A percentile compares a stretch with the other conserved stretches of the same genome.
Conservation (phyloP, 2,113 vertebrate species). For the Leptodactylus fuscus region DNA sequence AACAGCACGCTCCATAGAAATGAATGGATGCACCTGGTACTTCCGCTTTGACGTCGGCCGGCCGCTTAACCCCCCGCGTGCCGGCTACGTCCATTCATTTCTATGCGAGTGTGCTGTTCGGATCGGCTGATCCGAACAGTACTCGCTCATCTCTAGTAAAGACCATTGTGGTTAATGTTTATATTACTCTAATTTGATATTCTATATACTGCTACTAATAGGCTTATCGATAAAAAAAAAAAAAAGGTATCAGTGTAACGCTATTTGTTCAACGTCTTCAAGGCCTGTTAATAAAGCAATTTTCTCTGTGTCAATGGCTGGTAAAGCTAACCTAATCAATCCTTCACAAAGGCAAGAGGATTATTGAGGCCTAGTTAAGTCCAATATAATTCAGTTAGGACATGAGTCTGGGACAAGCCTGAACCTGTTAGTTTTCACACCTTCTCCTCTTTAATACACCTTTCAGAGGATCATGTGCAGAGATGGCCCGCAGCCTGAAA, state of each 20-base stretch:
- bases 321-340: background rate
- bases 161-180: too few species aligned
- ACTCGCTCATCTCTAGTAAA: too few species aligned
- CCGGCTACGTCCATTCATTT: too few species aligned
- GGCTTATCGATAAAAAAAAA: background rate
- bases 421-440: conserved; percentile 52
- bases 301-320: background rate
- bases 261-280: background rate
- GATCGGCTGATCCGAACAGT: too few species aligned
- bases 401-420: conserved; percentile 31
- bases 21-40: too few species aligned
- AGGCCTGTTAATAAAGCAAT: background rate
- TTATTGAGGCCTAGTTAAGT: conserved; percentile 22
- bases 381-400: conserved; percentile 39
- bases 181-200: too few species aligned
- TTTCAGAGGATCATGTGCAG: conserved; percentile 28
- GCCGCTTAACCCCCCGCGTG: too few species aligned
- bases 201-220: too few species aligned
- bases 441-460: conserved; percentile 42
- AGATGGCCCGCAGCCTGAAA: conserved; percentile 53
- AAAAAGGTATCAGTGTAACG: background rate
- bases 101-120: too few species aligned
- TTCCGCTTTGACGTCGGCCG: too few species aligned
- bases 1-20: too few species aligned
- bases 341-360: conserved; percentile 1